Conservation (phyloP, 2,888 invertebrate genomes). For the Sisyra terminalis region DNA sequence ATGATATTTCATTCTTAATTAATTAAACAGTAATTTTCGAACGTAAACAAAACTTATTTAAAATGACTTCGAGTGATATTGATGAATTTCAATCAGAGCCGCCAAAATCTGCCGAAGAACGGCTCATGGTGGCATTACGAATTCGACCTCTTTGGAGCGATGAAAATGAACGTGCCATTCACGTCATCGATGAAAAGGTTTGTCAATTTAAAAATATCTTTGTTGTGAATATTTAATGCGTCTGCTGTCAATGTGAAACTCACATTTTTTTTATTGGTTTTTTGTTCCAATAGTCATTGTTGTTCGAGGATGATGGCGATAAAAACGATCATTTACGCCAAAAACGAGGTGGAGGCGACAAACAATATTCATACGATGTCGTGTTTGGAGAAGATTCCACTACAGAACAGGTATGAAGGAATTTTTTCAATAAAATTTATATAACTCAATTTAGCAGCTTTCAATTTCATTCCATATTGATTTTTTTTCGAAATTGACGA, state of each 20-base stretch:
- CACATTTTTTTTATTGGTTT: constrained; percentile 3
- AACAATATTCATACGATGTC: constrained; percentile 77
- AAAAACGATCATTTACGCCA: constrained; percentile 47
- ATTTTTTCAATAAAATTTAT: not conserved
- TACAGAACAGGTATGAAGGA: not conserved
- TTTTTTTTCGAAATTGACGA: no score
- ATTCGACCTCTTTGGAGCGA: constrained; percentile 66
- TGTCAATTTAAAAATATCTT: constrained; percentile 8
- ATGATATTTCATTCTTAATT: no score
- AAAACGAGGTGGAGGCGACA: constrained; percentile 50
- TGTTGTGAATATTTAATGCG: not conserved
- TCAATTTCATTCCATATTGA: no score
- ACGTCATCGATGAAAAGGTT: constrained; percentile 66
- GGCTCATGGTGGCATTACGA: constrained; percentile 61
- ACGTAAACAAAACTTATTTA: no score
- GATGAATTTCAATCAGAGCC: constrained; percentile 20
- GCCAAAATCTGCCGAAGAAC: constrained; percentile 23
- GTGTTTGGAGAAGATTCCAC: constrained; percentile 77
- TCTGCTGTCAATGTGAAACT: not conserved
- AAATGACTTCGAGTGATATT: constrained; percentile 25
- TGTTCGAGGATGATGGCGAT: constrained; percentile 44
- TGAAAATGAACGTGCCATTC: constrained; percentile 59
- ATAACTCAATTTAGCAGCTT: no score
- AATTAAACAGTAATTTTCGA: no score
- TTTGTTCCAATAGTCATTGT: constrained; percentile 36